A percentile compares a stretch with the other conserved stretches of the same genome.
phyloP scores from a whole-genome alignment of 2,113 vertebrate genomes.

The Typhlomys cinereus region DNA sequence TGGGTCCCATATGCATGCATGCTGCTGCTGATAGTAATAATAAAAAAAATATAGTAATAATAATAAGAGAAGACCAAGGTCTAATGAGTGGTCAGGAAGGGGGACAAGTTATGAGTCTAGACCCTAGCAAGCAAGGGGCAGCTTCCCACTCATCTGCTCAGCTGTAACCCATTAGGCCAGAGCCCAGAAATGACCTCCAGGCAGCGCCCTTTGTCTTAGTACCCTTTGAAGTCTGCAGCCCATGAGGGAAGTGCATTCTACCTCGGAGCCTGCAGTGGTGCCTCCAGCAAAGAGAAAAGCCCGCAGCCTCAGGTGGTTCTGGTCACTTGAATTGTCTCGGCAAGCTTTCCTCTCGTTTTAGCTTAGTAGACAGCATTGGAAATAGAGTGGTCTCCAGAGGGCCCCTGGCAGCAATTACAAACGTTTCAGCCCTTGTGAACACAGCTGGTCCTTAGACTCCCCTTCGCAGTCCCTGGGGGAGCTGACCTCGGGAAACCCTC shows the following conservation, averaged over 20 bases:
- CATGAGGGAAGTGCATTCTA: not conserved
- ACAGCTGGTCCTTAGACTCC: not conserved
- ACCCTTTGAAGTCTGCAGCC: not conserved
- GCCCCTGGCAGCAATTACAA: conserved; percentile 24
- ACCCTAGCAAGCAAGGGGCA: not conserved
- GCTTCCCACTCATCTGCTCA: not conserved
- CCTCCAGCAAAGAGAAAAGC: not conserved
- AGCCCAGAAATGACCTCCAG: not conserved
- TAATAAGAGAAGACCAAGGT: too few relatives aligned
- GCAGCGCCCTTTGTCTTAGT: not conserved
- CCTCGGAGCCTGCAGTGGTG: not conserved
- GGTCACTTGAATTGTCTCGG: not conserved
- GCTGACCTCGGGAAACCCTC: not conserved
- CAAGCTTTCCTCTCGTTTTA: not conserved
- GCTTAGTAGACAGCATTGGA: not conserved
- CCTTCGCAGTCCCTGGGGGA: not conserved
- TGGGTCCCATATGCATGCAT: too few relatives aligned
- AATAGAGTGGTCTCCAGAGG: conserved; percentile 21
- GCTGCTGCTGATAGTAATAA: too few relatives aligned
- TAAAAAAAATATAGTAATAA: too few relatives aligned
- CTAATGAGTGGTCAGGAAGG: not conserved
- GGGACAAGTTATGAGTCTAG: not conserved
- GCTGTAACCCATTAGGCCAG: not conserved
- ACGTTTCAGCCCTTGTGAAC: not conserved
- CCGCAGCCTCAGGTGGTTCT: not conserved